Base-by-base conservation (phyloP, 2,888 invertebrate species). In the Pachymerium ferrugineum region DNA sequence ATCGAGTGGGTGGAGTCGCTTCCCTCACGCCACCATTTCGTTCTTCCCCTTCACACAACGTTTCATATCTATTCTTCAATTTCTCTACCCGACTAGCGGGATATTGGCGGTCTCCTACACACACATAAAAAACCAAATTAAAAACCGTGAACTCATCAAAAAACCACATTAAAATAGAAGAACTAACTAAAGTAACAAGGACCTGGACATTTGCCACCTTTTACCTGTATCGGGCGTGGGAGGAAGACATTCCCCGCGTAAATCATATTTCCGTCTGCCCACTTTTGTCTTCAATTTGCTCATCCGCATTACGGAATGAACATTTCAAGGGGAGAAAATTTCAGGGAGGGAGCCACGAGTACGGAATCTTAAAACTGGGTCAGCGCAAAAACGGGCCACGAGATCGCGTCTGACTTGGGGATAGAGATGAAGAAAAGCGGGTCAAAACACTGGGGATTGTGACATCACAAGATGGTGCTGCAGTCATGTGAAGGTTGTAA, bases 211-310 rank as follows among this genome's bases (percentile, higher is more conserved):
- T n/a, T 1, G 28, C 28, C 28, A n/a, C 10, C 28, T 25, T 28
- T 69, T 29, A 67, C 81, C 80, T 42, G 79, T 76, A 25, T 80
- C 80, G n/a, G 70, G 33, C 8, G 70, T 69, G 30, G 30, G 33
- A 1, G 30, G 70, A 16, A 33, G 70, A 31, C 77, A 81, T 80
- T 77, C 83, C 81, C 74, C 82, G 71, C 80, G 76, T 28, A 78
- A 75, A 33, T 78, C 78, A 76, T 79, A 78, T 77, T 80, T 80
- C 69, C 80, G 78, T 33, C 79, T 78, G 72, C 80, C 79, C 28
- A 81, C 80, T 75, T 79, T 78, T n/a, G 79, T 81, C 82, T 84
- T 84, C 79, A 80, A 80, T 79, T 81, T 81, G 78, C 81, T 81
- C 82, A 83, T 83, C 76, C 81, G 80, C 77, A 75, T 71, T 16